These are phyloP conservation scores for Paracentrotus lividus DNA, from an alignment of 53 echinoderm and acorn worm genomes.

Conservation along the genomic window DNA sequence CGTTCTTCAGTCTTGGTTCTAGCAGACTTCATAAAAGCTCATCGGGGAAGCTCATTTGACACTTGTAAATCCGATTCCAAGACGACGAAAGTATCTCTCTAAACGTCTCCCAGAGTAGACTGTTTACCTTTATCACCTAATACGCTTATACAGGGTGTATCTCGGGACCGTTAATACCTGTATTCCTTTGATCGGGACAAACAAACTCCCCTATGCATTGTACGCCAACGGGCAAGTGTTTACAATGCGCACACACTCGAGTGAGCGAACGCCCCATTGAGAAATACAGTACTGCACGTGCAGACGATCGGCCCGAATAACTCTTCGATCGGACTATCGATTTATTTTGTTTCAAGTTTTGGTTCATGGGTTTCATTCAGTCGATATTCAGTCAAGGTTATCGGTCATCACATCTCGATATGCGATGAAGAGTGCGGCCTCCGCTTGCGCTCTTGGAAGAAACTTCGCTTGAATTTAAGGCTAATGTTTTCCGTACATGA, in stretches of 20 bases:
- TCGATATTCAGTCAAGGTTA: neutral
- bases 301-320: neutral
- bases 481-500: neutral
- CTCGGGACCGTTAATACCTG: neutral
- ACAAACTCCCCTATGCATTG: neutral
- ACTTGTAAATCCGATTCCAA: neutral
- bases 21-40: too few species aligned
- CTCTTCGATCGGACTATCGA: neutral
- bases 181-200: neutral
- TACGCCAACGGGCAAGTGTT: neutral
- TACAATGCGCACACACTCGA: neutral
- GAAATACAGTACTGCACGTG: slow-evolving; percentile 12
- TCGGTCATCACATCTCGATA: neutral
- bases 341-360: neutral
- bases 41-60: too few species aligned
- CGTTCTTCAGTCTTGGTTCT: too few species aligned
- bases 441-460: neutral
- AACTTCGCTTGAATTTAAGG: neutral
- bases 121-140: neutral
- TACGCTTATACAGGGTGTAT: neutral
- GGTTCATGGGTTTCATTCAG: neutral
- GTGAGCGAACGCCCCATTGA: neutral
- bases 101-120: neutral
- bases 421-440: too few species aligned
- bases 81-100: too few species aligned